These are phyloP conservation scores for Papilio glaucus DNA, from an alignment of 1,140 invertebrate genomes.

Conservation along the genomic window DNA sequence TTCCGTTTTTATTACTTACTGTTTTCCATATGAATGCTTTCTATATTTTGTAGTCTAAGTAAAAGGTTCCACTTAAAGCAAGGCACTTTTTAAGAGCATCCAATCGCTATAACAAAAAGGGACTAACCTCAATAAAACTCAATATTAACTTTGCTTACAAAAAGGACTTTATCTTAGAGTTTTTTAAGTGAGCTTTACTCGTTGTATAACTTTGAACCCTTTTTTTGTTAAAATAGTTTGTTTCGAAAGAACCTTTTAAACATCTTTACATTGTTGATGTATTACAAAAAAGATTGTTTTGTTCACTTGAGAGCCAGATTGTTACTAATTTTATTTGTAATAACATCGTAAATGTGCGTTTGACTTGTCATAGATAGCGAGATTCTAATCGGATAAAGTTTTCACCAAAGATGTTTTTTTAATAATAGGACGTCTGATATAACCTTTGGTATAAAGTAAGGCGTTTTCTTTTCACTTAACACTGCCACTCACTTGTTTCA, in stretches of 20 bases:
- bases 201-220: conserved; percentile 20
- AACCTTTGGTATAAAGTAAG: no score
- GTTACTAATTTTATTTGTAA: no score
- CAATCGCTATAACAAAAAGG: conserved; percentile 1
- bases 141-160: conserved; percentile 25
- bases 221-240: conserved; percentile 15
- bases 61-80: conserved; percentile 13
- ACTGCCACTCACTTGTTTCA: no score
- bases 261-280: conserved; percentile 2
- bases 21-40: not conserved
- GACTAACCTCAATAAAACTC: conserved; percentile 24
- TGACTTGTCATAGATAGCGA: no score
- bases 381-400: no score
- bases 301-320: no score
- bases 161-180: conserved; percentile 19
- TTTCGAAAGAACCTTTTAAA: conserved; percentile 2
- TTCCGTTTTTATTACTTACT: not conserved
- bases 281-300: no score
- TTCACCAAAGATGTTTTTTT: no score
- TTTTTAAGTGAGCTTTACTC: conserved; percentile 5
- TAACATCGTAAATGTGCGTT: no score
- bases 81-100: not conserved
- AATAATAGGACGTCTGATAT: no score
- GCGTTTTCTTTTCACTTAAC: no score
- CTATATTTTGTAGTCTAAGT: conserved; percentile 16